Conservation (phyloP, 35 echinoderm and acorn worm species). For the Apostichopus japonicus region DNA sequence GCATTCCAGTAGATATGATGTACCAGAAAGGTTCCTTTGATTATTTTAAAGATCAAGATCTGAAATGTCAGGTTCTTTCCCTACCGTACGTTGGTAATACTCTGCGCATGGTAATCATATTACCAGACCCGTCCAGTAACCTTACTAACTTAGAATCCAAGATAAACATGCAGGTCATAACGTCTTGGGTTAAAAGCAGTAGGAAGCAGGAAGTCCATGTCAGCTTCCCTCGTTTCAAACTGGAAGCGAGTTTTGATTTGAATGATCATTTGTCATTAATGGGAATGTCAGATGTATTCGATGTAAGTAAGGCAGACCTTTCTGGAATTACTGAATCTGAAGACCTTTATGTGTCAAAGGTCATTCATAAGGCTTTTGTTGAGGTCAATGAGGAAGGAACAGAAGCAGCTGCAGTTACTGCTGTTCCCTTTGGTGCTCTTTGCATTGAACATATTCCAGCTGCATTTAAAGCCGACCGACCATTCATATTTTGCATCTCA, state of each 20-base stretch:
- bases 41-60: too few species aligned
- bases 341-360: slow-evolving; percentile 72
- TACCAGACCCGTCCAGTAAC: too few species aligned
- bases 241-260: slow-evolving; percentile 59
- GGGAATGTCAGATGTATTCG: slow-evolving; percentile 79
- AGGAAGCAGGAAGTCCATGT: too few species aligned
- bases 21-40: too few species aligned
- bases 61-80: too few species aligned
- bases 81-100: too few species aligned
- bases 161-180: too few species aligned
- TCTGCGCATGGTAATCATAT: too few species aligned
- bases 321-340: slow-evolving; percentile 50
- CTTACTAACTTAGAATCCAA: too few species aligned
- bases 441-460: not conserved
- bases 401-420: slow-evolving; percentile 90
- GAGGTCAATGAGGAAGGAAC: slow-evolving; percentile 98
- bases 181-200: too few species aligned
- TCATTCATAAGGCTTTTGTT: slow-evolving; percentile 88
- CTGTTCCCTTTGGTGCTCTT: too few species aligned
- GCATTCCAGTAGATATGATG: too few species aligned
- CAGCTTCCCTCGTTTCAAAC: slow-evolving; percentile 68
- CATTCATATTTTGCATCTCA: slow-evolving; percentile 86
- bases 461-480: slow-evolving; percentile 77
- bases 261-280: slow-evolving; percentile 46
- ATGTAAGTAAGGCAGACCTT: slow-evolving; percentile 60